Conservation (phyloP, 2,888 invertebrate genomes). For the Chrysolina oricalcia region DNA sequence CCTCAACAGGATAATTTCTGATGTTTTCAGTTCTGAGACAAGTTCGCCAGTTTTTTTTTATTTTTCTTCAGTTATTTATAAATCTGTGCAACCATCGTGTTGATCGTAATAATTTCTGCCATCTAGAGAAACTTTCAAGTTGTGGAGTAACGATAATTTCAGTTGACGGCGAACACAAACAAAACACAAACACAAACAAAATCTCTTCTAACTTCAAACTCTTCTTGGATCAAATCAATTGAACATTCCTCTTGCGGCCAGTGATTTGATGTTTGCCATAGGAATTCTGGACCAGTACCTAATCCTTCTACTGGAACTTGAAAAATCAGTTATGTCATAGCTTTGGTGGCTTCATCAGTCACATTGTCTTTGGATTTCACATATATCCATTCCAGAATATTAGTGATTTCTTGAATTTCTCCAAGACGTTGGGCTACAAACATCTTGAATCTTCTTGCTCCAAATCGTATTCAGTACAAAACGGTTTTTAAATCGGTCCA, state of each 20-base stretch:
- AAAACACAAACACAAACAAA: neutral
- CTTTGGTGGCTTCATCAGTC: slow-evolving; percentile 37
- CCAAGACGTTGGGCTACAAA: slow-evolving; percentile 41
- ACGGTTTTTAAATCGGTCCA: slow-evolving; percentile 39
- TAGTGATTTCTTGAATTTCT: slow-evolving; percentile 29
- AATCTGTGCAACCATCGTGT: no score
- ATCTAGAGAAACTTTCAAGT: neutral
- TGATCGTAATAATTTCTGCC: neutral
- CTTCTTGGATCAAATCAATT: no score
- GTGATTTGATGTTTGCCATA: neutral
- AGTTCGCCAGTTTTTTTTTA: neutral
- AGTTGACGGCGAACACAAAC: no score
- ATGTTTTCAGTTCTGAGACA: neutral
- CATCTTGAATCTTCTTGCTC: slow-evolving; percentile 32
- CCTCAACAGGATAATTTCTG: neutral
- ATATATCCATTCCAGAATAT: slow-evolving; percentile 30
- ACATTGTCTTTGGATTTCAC: slow-evolving; percentile 34
- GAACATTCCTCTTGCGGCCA: neutral
- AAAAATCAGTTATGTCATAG: slow-evolving; percentile 2
- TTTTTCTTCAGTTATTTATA: neutral
- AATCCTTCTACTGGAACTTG: slow-evolving; percentile 12
- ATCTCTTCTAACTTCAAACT: no score
- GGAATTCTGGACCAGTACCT: slow-evolving; percentile 33
- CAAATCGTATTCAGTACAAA: slow-evolving; percentile 33
- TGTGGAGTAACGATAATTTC: no score